These are phyloP conservation scores for Trichomalopsis sarcophagae DNA, from an alignment of 1,140 invertebrate species.

Conservation along the genomic window DNA sequence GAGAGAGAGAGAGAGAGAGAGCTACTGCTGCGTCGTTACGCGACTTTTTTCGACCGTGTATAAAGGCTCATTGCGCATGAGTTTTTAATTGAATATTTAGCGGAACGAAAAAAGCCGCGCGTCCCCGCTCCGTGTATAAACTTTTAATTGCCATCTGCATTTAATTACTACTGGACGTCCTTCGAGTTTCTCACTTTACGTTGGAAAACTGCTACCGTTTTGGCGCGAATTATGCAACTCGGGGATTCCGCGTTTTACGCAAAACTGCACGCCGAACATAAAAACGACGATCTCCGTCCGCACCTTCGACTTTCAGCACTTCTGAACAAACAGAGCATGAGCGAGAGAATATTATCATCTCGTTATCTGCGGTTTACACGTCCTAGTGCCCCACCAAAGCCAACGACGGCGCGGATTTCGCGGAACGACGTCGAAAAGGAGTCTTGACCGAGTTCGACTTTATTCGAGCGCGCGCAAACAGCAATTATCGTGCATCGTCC, in stretches of 20 bases:
- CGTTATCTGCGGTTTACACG: neutral
- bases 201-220: neutral
- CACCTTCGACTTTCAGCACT: too few species aligned
- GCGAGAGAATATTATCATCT: too few species aligned
- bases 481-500: constrained; percentile 14
- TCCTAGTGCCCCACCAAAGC: neutral
- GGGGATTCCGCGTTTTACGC: neutral
- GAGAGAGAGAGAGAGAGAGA: neutral
- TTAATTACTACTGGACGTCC: neutral
- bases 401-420: neutral
- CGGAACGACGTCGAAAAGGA: neutral
- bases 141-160: constrained; percentile 37
- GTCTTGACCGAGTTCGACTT: too few species aligned
- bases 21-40: neutral
- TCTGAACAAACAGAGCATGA: too few species aligned
- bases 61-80: constrained; percentile 21
- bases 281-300: neutral
- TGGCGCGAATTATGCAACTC: neutral
- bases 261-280: neutral
- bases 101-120: neutral
- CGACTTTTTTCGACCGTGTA: constrained; percentile 1
- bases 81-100: constrained; percentile 45
- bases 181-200: neutral
- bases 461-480: constrained; percentile 11
- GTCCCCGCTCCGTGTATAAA: constrained; percentile 2